A percentile compares a stretch with the other conserved stretches of the same genome.
Conservation (phyloP, 64 coral and sea anemone genomes). For the Pocillopora verrucosa region DNA sequence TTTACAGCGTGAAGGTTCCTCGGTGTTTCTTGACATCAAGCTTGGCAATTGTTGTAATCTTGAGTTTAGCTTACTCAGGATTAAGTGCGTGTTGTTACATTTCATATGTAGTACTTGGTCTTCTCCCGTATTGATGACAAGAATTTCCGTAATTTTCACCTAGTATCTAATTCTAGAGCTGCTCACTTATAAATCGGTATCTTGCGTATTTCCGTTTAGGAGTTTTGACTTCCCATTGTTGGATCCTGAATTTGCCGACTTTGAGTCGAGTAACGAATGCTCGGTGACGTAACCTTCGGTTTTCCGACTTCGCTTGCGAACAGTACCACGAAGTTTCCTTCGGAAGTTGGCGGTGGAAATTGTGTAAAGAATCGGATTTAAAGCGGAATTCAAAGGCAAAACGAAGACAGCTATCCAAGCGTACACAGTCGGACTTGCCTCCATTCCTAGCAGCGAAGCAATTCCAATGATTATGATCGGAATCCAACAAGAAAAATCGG, state of each 20-base stretch:
- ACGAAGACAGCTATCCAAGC: conserved; percentile 92
- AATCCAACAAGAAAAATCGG: conserved; percentile 91
- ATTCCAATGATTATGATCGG: conserved; percentile 91
- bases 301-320: conserved; percentile 1
- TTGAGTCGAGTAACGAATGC: background rate
- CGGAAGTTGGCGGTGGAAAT: conserved; percentile 90
- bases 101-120: background rate
- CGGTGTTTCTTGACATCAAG: too few relatives aligned
- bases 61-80: too few relatives aligned
- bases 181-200: background rate
- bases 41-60: too few relatives aligned
- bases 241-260: background rate
- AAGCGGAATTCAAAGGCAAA: conserved; percentile 80
- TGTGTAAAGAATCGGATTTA: conserved; percentile 89
- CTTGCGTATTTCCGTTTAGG: background rate
- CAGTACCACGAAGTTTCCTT: conserved; percentile 47
- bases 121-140: background rate
- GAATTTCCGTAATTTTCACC: background rate
- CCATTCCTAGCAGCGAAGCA: conserved; percentile 69
- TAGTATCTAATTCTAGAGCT: background rate
- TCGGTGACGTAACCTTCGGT: background rate
- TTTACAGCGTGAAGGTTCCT: too few relatives aligned
- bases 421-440: conserved; percentile 74
- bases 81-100: background rate
- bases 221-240: conserved; percentile 2